These are phyloP conservation scores for Ptychoptera contaminata DNA, from an alignment of 2,888 invertebrate genomes.

Conservation along the genomic window DNA sequence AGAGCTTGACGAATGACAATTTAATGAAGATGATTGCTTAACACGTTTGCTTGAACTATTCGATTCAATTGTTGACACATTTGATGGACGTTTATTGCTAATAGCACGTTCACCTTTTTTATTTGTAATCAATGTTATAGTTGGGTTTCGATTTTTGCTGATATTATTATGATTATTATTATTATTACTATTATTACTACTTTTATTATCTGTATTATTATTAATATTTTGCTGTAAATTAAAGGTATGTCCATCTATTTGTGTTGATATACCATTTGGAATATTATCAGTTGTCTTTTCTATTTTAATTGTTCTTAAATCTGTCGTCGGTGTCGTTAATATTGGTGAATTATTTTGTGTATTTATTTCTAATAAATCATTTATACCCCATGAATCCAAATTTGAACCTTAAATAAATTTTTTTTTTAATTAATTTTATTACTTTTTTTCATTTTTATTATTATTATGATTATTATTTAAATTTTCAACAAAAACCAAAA, in stretches of 20 bases:
- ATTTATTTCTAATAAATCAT: constrained; percentile 15
- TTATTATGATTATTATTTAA: too few species aligned
- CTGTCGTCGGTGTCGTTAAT: constrained; percentile 5
- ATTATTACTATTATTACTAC: constrained; percentile 11
- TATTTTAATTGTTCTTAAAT: constrained; percentile 14
- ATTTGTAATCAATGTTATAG: not conserved
- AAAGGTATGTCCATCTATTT: too few species aligned
- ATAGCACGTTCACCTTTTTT: constrained; percentile 1
- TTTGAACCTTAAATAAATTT: constrained; percentile 20
- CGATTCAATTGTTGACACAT: constrained; percentile 8
- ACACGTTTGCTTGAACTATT: constrained; percentile 8
- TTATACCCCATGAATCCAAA: constrained; percentile 24
- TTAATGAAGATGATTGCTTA: not conserved
- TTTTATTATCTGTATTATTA: not conserved
- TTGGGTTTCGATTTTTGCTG: not conserved
- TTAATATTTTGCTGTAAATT: not conserved
- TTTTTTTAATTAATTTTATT: not conserved
- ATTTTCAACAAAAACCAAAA: constrained; percentile 2
- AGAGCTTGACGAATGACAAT: too few species aligned
- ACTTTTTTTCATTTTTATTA: too few species aligned
- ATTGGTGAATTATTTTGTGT: constrained; percentile 10
- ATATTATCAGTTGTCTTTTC: constrained; percentile 12
- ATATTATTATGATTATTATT: constrained; percentile 1
- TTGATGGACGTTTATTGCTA: constrained; percentile 13
- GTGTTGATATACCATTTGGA: too few species aligned